Percentiles rank a stretch among this genome's conserved stretches.
Conservation (phyloP, 2,113 vertebrate species). For the Phainopepla nitens region DNA sequence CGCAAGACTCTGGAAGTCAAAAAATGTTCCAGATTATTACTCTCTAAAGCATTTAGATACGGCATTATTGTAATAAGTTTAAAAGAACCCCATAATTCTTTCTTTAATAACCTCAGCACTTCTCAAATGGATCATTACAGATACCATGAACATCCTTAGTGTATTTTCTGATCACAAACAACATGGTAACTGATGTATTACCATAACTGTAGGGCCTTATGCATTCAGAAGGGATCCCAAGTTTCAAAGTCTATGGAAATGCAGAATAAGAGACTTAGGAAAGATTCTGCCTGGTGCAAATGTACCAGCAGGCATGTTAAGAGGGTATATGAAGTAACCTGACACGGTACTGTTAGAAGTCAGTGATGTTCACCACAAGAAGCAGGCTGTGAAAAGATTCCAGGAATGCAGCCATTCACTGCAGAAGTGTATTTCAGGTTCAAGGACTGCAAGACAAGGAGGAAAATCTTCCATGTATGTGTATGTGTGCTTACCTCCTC, state of each 20-base stretch:
- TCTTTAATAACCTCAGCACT: background rate
- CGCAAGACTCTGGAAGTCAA: background rate
- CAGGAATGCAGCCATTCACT: background rate
- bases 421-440: background rate
- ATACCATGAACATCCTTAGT: background rate
- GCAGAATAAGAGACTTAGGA: background rate
- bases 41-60: background rate
- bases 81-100: background rate
- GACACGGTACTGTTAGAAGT: background rate
- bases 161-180: background rate
- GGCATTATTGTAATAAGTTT: background rate
- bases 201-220: background rate
- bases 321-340: background rate
- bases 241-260: background rate
- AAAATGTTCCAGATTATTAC: background rate
- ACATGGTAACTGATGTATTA: background rate
- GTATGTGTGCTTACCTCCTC: background rate
- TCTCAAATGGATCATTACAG: background rate
- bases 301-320: background rate
- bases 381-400: background rate
- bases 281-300: background rate
- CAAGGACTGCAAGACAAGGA: background rate
- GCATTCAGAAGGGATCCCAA: background rate
- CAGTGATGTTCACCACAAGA: background rate
- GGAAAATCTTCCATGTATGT: background rate